phyloP scores from a whole-genome alignment of 2,113 vertebrate genomes.

The Xerus inauris region DNA sequence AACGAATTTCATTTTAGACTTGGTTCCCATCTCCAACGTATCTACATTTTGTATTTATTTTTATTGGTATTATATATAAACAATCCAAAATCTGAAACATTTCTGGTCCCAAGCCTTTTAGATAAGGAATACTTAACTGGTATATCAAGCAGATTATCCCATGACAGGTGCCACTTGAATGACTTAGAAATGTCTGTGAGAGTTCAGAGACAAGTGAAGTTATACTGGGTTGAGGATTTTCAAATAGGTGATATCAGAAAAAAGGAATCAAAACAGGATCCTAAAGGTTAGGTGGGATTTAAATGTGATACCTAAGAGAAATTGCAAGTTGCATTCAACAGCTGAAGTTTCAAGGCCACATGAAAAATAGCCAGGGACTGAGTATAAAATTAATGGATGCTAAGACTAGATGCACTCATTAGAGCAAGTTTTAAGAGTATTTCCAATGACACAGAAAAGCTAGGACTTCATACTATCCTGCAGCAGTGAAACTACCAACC shows the following conservation, averaged over 20 bases:
- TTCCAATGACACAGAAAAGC: not conserved
- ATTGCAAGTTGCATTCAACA: not conserved
- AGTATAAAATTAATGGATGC: conserved; percentile 8
- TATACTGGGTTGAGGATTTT: not conserved
- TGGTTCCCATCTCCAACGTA: not conserved
- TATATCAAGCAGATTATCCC: not conserved
- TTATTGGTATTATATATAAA: not conserved
- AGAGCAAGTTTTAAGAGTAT: not conserved
- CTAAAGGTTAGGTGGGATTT: not conserved
- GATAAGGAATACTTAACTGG: not conserved
- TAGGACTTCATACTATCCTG: not conserved
- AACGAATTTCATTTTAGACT: not conserved
- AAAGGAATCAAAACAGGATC: not conserved
- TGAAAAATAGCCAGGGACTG: not conserved
- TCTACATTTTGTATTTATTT: not conserved
- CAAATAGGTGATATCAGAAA: not conserved
- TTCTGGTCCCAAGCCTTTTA: not conserved
- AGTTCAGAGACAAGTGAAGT: not conserved
- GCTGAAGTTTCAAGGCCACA: not conserved
- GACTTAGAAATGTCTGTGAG: not conserved
- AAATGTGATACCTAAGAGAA: not conserved
- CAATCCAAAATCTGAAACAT: not conserved
- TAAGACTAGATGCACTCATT: not conserved
- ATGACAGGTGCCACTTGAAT: not conserved
- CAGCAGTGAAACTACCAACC: not conserved